Conservation (phyloP, 2,113 vertebrate species). For the Holacanthus passer region DNA sequence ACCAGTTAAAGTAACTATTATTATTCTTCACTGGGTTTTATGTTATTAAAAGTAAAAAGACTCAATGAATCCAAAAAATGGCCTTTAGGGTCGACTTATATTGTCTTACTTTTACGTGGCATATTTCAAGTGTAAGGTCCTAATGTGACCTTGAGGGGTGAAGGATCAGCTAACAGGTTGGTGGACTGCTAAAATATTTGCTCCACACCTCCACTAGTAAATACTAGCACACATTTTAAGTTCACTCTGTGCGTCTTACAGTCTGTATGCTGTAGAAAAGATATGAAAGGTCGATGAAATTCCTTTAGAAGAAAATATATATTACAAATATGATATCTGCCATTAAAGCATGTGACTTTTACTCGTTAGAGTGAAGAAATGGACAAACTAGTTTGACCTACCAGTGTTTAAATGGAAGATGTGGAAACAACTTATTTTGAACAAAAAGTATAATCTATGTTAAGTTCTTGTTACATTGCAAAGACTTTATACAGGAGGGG, state of each 20-base stretch:
- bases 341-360: background rate
- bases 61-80: no score
- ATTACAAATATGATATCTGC: background rate
- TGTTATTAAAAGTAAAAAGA: no score
- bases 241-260: background rate
- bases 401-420: background rate
- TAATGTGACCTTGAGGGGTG: constrained; percentile 73
- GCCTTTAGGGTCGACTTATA: background rate
- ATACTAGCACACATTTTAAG: constrained; percentile 18
- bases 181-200: constrained; percentile 45
- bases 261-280: background rate
- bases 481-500: background rate
- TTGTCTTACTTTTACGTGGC: background rate
- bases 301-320: background rate
- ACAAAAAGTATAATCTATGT: background rate
- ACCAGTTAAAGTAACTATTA: no score
- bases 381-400: background rate
- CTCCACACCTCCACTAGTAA: constrained; percentile 32
- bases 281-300: background rate
- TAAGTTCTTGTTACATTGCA: background rate
- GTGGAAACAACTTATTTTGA: background rate
- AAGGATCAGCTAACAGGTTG: constrained; percentile 42
- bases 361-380: background rate
- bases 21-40: no score
- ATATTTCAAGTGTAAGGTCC: background rate